Evolutionary conservation across 2,888 invertebrate genomes (phyloP), one percentile per base, ranked within the genome.

Genomic region (Lagria hirta): DNA sequence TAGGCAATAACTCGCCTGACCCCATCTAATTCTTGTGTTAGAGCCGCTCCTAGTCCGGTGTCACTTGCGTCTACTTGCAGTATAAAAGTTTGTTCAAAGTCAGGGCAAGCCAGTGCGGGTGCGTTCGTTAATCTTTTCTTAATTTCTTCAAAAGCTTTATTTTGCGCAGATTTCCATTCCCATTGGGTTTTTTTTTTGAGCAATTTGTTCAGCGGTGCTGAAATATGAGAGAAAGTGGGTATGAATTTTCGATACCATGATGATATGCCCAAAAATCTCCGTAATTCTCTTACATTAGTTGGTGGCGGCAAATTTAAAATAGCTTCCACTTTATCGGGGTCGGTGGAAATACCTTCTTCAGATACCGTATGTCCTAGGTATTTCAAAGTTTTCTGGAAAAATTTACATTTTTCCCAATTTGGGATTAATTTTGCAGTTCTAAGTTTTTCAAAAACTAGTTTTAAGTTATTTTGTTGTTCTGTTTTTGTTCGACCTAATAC

Each of bases 21-120:
- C 1, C 38, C 53, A 11, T 40, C 30, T 6, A 35, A 24, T 1
- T 30, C n/a, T 23, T 56, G 53, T 0, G 49, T 40, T 7, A 57
- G 30, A 0, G 55, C 52, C 3, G 51, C 51, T 2, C 55, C 58
- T 2, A 56, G n/a, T 3, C 52, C 55, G 24, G 27, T 52, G 3
- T 11, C 44, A 5, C 44, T 45, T 1, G 54, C 56, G 42, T 58
- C 58, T n/a, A 52, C 50, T 17, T 57, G 57, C n/a, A 58, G 21
- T 1, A 28, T 37, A 40, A 58, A 57, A 3, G 49, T 37, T 11
- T 17, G 17, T 1, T 24, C 14, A 32, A 48, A 53, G 33, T 55
- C 35, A 3, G 51, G 51, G 38, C 48, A 55, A 3, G 45, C 17
- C 4, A 57, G 15, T 3, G 55, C 29, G 2, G 53, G 55, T 1